Base-by-base conservation (phyloP, 2,797 vertebrate genomes). In the Antennarius maculatus region DNA sequence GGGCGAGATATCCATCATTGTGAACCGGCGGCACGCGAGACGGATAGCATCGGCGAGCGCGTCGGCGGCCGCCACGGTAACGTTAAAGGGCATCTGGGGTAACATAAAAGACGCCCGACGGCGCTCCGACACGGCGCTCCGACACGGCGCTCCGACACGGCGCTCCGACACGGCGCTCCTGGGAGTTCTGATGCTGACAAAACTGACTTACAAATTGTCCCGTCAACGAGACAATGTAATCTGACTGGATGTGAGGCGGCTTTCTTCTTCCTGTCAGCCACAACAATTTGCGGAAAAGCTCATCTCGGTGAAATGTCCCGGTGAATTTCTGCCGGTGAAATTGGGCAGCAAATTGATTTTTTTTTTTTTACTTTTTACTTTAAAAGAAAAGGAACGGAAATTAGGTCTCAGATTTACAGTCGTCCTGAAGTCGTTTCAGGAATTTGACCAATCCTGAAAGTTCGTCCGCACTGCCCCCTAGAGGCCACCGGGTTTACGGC, bases 31-130 rank as follows among this genome's bases (percentile, higher is more conserved):
- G 37, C 39, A 42, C 3, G 39, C 10, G 49, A 41, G 42, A 50
- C 43, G 14, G 58, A 50, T 23, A 23, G 55, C 42, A 52, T 16
- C 52, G 57, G 76, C 54, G 13, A 60, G 14, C 37, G 51, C 65
- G 66, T 70, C 67, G 15, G 56, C 61, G 50, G 80, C 45, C 74
- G 17, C 18, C 60, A 37, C 50, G 70, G 70, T 73, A 64, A 77
- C 71, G 80, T 61, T 80, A 80, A 88, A 83, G 75, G 74, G 73
- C 81, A 61, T 78, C 82, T 5, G 31, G 76, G 82, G 86, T 75
- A 64, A 63, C 71, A 86, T 86, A 81, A 83, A 86, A 5, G 67
- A 49, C 1, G 66, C 56, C 63, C 52, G 64, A 61, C 53, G 23
- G 23, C 23, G 23, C 23, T 23, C 23, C 23, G 23, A 23, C 23